Conservation (phyloP, 2,888 invertebrate genomes). For the Metellina segmentata region DNA sequence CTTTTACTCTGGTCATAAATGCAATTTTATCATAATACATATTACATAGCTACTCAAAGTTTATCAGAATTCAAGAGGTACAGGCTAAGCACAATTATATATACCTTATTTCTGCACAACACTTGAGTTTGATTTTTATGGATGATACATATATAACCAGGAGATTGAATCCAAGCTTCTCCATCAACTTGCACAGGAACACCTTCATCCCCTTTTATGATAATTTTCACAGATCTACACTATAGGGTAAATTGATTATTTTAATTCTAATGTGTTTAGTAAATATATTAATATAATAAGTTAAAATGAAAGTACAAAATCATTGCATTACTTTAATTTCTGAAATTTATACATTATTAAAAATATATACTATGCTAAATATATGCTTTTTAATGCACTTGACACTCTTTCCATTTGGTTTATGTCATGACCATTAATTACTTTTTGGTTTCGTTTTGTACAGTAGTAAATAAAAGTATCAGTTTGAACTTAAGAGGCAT, state of each 20-base stretch:
- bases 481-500: too few relatives aligned
- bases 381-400: too few relatives aligned
- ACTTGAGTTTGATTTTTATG: slow-evolving; percentile 99
- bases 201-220: slow-evolving; percentile 90
- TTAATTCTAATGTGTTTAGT: too few relatives aligned
- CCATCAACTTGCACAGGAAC: slow-evolving; percentile 98
- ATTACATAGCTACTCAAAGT: not conserved
- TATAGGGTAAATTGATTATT: slow-evolving; percentile 77
- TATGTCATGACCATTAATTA: too few relatives aligned
- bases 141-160: slow-evolving; percentile 96
- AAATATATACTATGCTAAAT: too few relatives aligned
- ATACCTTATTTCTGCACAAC: slow-evolving; percentile 92
- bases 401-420: too few relatives aligned
- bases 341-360: too few relatives aligned
- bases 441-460: too few relatives aligned
- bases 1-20: not conserved
- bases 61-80: not conserved
- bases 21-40: not conserved
- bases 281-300: too few relatives aligned
- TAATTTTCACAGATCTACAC: slow-evolving; percentile 97
- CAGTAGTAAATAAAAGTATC: too few relatives aligned
- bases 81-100: not conserved
- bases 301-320: too few relatives aligned
- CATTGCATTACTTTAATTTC: too few relatives aligned
- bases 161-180: slow-evolving; percentile 98